phyloP scores from a whole-genome alignment of 2,888 invertebrate genomes.

The Caenorhabditis macrosperma region DNA sequence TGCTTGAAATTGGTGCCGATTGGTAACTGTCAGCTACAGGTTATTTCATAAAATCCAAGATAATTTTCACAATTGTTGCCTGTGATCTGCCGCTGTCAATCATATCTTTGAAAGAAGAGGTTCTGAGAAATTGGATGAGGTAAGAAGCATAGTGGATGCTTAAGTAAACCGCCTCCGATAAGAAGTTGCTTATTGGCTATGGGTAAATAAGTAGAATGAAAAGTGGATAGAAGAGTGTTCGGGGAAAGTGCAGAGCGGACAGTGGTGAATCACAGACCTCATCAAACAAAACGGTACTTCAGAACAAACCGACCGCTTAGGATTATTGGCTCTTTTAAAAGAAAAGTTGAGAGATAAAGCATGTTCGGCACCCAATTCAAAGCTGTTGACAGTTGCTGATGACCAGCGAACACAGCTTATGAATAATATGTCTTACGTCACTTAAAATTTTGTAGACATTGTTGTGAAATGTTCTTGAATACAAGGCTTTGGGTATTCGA shows the following conservation, averaged over 20 bases:
- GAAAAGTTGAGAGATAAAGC: constrained; percentile 9
- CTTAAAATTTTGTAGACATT: no score
- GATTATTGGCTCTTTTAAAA: constrained; percentile 42
- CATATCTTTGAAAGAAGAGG: constrained; percentile 23
- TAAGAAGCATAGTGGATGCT: constrained; percentile 28
- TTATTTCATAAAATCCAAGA: no score
- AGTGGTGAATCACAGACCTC: constrained; percentile 42
- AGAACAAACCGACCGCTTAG: constrained; percentile 35
- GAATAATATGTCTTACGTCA: no score
- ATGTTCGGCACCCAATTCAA: constrained; percentile 25
- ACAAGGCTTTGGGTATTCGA: no score
- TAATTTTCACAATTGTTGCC: no score
- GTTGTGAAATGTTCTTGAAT: no score
- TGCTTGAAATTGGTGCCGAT: no score
- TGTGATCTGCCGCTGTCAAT: no score
- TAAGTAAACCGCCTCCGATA: constrained; percentile 59
- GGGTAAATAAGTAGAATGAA: constrained; percentile 56
- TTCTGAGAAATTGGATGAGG: neutral
- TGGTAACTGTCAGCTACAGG: no score
- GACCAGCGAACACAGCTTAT: no score
- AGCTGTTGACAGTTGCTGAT: neutral
- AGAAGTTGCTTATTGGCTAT: constrained; percentile 60
- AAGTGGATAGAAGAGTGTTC: constrained; percentile 46
- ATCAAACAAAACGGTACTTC: constrained; percentile 49
- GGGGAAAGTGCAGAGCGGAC: constrained; percentile 43